A percentile compares a stretch with the other conserved stretches of the same genome.
These are phyloP conservation scores for Diabrotica undecimpunctata DNA, from an alignment of 1,140 invertebrate species.

Conservation along the genomic window DNA sequence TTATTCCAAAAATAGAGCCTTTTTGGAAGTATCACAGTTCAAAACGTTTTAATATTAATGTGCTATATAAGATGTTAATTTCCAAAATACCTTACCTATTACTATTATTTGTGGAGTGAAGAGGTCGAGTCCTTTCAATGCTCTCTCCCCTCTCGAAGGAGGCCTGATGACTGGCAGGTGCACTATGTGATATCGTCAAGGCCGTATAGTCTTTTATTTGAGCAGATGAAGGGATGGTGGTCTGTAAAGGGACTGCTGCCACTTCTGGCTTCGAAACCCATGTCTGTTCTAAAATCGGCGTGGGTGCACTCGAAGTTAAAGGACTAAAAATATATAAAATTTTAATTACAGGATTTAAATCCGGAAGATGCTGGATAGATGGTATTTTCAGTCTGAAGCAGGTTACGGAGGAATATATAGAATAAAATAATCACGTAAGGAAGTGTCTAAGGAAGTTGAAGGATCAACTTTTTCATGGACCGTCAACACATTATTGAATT, in stretches of 20 bases:
- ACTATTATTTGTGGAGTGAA: not conserved
- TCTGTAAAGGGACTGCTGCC: constrained; percentile 37
- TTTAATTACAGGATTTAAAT: too few species aligned
- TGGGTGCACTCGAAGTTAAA: constrained; percentile 54
- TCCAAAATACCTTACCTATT: not conserved
- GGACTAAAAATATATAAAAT: constrained; percentile 51
- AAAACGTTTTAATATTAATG: too few species aligned
- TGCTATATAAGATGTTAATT: too few species aligned
- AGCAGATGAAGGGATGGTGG: constrained; percentile 30
- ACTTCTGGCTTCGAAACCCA: constrained; percentile 42
- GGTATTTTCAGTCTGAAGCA: not conserved
- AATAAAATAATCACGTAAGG: too few species aligned
- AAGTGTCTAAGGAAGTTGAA: too few species aligned
- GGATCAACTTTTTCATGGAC: too few species aligned
- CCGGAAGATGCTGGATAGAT: too few species aligned
- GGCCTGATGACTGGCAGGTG: constrained; percentile 44
- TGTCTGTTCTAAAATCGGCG: constrained; percentile 45
- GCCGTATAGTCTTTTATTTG: constrained; percentile 41
- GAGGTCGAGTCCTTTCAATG: constrained; percentile 29
- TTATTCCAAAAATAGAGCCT: too few species aligned
- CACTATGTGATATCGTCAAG: constrained; percentile 44
- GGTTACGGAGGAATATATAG: not conserved
- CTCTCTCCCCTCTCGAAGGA: constrained; percentile 46
- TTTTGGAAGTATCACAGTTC: too few species aligned
- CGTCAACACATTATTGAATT: too few species aligned